phyloP scores from a whole-genome alignment of 2,113 vertebrate species.

The Oryzias celebensis region DNA sequence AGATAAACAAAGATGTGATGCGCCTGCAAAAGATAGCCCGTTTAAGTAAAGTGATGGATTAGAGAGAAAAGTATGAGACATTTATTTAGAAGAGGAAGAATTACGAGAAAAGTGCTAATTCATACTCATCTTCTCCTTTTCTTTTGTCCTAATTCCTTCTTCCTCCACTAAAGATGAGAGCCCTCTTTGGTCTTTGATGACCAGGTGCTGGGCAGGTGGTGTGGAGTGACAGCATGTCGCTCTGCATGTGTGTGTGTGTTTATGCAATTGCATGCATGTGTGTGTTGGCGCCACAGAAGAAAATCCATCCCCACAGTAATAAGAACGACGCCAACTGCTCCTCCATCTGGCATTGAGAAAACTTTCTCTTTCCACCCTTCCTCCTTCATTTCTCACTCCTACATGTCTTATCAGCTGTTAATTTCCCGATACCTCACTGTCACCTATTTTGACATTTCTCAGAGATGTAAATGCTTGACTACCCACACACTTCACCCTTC shows the following conservation, averaged over 20 bases:
- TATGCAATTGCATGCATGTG: constrained; percentile 19
- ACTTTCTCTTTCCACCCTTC: constrained; percentile 52
- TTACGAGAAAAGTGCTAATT: constrained; percentile 15
- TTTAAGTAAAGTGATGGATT: constrained; percentile 33
- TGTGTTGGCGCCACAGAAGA: constrained; percentile 44
- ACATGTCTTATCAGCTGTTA: constrained; percentile 62
- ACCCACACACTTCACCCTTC: constrained; percentile 35
- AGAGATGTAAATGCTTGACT: constrained; percentile 55
- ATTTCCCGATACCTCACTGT: constrained; percentile 55
- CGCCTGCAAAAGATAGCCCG: constrained; percentile 27
- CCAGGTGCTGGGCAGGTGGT: constrained; percentile 69
- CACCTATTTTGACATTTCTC: constrained; percentile 64
- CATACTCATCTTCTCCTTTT: constrained; percentile 18
- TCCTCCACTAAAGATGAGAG: constrained; percentile 37
- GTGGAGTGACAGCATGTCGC: constrained; percentile 58
- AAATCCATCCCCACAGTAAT: constrained; percentile 69
- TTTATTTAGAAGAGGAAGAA: constrained; percentile 36
- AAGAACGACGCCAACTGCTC: constrained; percentile 73
- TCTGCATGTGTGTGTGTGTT: constrained; percentile 40
- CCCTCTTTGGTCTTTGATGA: constrained; percentile 67
- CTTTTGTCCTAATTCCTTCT: constrained; percentile 24
- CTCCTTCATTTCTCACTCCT: constrained; percentile 43
- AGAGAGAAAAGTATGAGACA: constrained; percentile 21
- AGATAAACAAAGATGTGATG: constrained; percentile 2
- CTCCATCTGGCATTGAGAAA: constrained; percentile 73